Evolutionary conservation across 1,140 invertebrate genomes (phyloP).

Genomic region (Semibalanus balanoides): DNA sequence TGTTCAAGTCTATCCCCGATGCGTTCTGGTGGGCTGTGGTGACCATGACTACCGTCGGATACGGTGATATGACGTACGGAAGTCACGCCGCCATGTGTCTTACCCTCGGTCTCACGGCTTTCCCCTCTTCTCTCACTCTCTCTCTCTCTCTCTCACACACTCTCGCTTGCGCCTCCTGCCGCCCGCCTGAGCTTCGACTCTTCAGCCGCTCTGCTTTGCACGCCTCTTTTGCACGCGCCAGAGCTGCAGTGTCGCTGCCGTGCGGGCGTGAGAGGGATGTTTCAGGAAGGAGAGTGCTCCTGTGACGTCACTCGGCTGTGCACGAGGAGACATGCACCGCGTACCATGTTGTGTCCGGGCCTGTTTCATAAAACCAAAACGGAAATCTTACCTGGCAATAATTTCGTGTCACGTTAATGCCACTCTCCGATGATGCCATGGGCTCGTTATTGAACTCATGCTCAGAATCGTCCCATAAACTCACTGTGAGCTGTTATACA

Average conservation of each 20-base stretch:
- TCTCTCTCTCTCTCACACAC: background rate
- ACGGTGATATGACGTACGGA: slow-evolving; percentile 90
- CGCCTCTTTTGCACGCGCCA: background rate
- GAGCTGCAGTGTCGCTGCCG: no score
- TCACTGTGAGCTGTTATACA: no score
- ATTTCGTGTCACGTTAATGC: no score
- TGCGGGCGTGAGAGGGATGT: background rate
- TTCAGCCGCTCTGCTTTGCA: background rate
- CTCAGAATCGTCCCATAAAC: no score
- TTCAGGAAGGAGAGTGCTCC: background rate
- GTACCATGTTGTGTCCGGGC: no score
- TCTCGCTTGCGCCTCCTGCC: background rate
- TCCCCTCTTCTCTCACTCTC: background rate
- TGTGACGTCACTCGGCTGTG: no score
- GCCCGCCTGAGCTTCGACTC: no score
- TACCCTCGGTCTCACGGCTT: background rate
- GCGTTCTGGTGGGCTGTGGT: slow-evolving; percentile 99
- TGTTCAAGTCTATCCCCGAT: slow-evolving; percentile 56
- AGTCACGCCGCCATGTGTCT: background rate
- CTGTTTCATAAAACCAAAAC: no score
- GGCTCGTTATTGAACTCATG: no score
- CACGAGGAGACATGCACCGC: no score
- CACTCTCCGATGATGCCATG: no score
- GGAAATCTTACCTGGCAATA: no score
- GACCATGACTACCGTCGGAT: slow-evolving; percentile 95